These are phyloP conservation scores for Subacronicta megacephala DNA, from an alignment of 2,888 invertebrate species.

Conservation along the genomic window DNA sequence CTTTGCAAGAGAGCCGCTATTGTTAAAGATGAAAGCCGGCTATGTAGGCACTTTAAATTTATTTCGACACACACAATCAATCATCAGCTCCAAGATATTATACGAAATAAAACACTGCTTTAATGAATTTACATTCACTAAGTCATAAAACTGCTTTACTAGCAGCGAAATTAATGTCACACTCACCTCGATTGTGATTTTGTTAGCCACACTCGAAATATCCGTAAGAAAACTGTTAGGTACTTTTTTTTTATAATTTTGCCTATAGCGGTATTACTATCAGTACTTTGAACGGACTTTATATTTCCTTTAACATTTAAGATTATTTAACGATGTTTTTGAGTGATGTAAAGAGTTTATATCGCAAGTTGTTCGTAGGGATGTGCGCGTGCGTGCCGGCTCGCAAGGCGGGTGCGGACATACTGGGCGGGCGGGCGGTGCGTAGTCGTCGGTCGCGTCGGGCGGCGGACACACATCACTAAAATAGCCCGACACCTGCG, in stretches of 20 bases:
- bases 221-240: constrained; percentile 38
- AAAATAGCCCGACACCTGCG: constrained; percentile 88
- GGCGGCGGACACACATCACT: constrained; percentile 70
- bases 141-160: constrained; percentile 59
- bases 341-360: constrained; percentile 45
- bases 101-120: constrained; percentile 17
- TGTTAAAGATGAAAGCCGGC: constrained; percentile 59
- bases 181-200: constrained; percentile 71
- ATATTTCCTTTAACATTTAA: constrained; percentile 1
- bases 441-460: constrained; percentile 62
- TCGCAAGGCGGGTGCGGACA: constrained; percentile 69
- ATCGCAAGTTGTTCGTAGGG: constrained; percentile 18
- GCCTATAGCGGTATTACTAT: background rate
- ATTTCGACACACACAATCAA: constrained; percentile 50
- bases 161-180: constrained; percentile 67
- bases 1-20: constrained; percentile 63
- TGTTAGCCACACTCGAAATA: constrained; percentile 54
- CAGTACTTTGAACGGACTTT: constrained; percentile 16
- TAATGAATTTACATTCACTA: constrained; percentile 35
- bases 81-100: constrained; percentile 25
- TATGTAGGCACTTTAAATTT: constrained; percentile 45
- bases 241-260: constrained; percentile 30
- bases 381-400: constrained; percentile 61
- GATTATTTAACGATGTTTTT: constrained; percentile 28
- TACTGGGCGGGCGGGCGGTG: constrained; percentile 75